Evolutionary conservation across 2,797 vertebrate genomes (phyloP).

Genomic region (Loriculus beryllinus): DNA sequence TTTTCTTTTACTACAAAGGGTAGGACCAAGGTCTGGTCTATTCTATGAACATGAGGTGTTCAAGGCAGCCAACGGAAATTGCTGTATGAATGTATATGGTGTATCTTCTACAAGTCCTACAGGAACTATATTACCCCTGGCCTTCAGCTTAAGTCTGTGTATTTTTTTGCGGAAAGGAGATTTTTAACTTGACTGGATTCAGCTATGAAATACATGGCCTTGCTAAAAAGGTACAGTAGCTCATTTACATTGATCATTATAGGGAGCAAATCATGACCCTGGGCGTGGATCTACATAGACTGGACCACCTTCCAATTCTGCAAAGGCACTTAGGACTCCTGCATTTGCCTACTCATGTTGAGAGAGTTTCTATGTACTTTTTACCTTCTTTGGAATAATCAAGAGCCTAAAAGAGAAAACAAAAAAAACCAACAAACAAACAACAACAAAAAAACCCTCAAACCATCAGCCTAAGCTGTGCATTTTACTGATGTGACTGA

Average conservation of each 20-base stretch:
- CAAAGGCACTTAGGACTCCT: background rate
- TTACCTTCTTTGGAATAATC: background rate
- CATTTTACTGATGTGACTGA: background rate
- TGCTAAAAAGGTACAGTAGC: background rate
- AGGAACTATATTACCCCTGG: background rate
- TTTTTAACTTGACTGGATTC: background rate
- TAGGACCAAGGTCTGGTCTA: rapidly evolving
- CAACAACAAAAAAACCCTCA: no score
- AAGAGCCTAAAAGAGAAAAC: no score
- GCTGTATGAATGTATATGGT: background rate
- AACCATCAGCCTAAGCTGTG: background rate
- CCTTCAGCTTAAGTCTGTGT: background rate
- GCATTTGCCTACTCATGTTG: background rate
- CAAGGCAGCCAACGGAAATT: background rate
- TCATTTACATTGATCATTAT: background rate
- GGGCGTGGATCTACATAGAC: background rate
- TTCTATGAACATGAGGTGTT: background rate
- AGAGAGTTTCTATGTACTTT: background rate
- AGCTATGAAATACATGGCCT: background rate
- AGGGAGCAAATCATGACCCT: background rate
- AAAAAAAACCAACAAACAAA: no score
- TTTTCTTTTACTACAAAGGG: background rate
- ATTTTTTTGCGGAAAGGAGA: background rate
- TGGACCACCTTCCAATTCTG: background rate
- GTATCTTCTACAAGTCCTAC: background rate